Conservation (phyloP, 2,113 vertebrate species). For the Loxodonta africana region DNA sequence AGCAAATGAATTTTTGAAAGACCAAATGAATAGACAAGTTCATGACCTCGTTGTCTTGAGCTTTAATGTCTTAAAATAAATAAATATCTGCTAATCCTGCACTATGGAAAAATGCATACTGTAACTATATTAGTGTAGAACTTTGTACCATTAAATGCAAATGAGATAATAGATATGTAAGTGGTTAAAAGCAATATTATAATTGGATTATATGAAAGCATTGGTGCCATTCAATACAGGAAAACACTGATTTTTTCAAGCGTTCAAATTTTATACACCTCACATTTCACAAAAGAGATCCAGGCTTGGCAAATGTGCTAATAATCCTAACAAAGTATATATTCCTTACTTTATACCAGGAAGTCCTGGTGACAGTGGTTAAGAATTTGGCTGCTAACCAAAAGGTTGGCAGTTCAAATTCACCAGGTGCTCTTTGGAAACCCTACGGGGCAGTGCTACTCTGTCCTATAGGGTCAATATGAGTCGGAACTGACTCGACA, state of each 20-base stretch:
- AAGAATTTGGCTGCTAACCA: too few species aligned
- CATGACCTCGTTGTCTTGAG: not conserved
- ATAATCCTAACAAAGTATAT: not conserved
- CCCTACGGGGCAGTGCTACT: too few species aligned
- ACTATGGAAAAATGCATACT: not conserved
- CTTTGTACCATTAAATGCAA: not conserved
- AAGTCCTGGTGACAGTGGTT: too few species aligned
- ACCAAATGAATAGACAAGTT: not conserved
- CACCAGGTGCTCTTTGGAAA: too few species aligned
- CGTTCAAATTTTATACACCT: not conserved
- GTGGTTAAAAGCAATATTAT: too few species aligned
- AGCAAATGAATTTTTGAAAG: constrained; percentile 45
- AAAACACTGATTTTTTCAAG: not conserved
- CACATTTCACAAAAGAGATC: not conserved
- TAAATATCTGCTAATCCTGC: too few species aligned
- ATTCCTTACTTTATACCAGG: not conserved
- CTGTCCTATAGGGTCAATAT: too few species aligned
- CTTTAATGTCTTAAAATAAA: not conserved
- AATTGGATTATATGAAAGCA: not conserved
- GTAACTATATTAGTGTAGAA: not conserved
- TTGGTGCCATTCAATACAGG: not conserved
- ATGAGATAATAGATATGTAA: not conserved
- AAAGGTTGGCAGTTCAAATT: too few species aligned
- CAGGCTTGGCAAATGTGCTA: not conserved
- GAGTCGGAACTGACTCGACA: too few species aligned